Conservation (phyloP, 2,888 invertebrate genomes). For the Hydrotaea cyrtoneurina region DNA sequence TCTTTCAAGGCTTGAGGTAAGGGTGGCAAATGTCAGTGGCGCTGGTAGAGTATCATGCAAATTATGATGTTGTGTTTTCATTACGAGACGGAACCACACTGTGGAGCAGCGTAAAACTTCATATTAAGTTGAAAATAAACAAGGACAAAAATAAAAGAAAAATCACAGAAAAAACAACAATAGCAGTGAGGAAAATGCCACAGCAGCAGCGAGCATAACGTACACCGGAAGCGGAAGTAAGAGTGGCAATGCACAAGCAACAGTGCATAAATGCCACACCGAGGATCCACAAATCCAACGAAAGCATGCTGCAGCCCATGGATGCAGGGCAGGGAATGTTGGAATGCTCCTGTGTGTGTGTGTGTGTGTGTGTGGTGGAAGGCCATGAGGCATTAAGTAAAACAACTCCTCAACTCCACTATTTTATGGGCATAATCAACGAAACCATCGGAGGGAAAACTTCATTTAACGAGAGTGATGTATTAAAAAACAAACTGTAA, state of each 20-base stretch:
- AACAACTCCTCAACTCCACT: constrained; percentile 41
- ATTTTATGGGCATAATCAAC: constrained; percentile 51
- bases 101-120: constrained; percentile 50
- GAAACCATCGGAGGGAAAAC: constrained; percentile 49
- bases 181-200: constrained; percentile 14
- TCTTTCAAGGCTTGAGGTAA: background rate
- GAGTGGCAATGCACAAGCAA: constrained; percentile 50
- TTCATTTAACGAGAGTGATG: constrained; percentile 40
- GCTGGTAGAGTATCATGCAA: constrained; percentile 30
- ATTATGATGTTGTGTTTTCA: constrained; percentile 49
- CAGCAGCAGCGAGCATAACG: constrained; percentile 18
- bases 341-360: background rate
- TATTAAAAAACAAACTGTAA: constrained; percentile 38
- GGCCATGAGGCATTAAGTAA: constrained; percentile 25
- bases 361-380: background rate
- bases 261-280: constrained; percentile 39
- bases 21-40: background rate
- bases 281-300: background rate
- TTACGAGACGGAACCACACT: constrained; percentile 41
- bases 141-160: constrained; percentile 32
- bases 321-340: background rate
- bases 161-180: background rate
- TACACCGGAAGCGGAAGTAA: constrained; percentile 53
- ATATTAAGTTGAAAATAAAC: constrained; percentile 53
- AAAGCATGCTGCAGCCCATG: background rate